Base-by-base conservation (phyloP, 2,888 invertebrate genomes). In the Panopea generosa region DNA sequence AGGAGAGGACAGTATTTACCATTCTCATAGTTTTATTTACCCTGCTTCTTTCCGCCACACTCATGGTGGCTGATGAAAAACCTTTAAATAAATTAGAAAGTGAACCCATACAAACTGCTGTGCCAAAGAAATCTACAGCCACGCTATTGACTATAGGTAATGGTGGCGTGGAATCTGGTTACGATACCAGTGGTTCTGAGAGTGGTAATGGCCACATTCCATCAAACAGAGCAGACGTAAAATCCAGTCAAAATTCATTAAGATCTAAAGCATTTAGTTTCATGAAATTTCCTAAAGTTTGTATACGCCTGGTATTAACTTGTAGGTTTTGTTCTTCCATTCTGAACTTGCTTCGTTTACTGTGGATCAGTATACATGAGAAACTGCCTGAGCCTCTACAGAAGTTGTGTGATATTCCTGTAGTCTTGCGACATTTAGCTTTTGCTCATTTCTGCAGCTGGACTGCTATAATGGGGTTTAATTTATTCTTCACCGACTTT, bases 381-480 rank as follows among this genome's bases (percentile, higher is more conserved):
- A 80, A 71, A 70, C 73, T 90, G 63, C 90, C 90, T 2, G 80
- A 82, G 47, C 75, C 85, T 6, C 26, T 91, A 20, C 77, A 86
- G 27, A 71, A 86, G 29, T 68, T 91, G 43, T 82, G 89, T 40
- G 79, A 96, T 91, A 97, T 99, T 96, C 98, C 99, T 0, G 93
- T 85, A 50, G 97, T 97, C 0, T 94, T 99, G 77, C 94, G 96
- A 38, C 95, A 97, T 90, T 95, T 99, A 14, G 98, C 98, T 87
- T 91, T 98, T 69, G 98, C 98, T 26, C 98, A 98, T 93, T 94
- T 98, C 60, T 98, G 98, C 93, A 98, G 97, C 91, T 99, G 98
- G 98, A 98, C 98, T 96, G 97, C 98, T 0, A 96, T 99, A 86
- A 98, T 99, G 82, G 97, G 98, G 91, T 99, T 98, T 92, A 98